Evolutionary conservation across 2,797 vertebrate genomes (phyloP), one percentile per base, ranked within the genome.

Genomic region (Otus scops): DNA sequence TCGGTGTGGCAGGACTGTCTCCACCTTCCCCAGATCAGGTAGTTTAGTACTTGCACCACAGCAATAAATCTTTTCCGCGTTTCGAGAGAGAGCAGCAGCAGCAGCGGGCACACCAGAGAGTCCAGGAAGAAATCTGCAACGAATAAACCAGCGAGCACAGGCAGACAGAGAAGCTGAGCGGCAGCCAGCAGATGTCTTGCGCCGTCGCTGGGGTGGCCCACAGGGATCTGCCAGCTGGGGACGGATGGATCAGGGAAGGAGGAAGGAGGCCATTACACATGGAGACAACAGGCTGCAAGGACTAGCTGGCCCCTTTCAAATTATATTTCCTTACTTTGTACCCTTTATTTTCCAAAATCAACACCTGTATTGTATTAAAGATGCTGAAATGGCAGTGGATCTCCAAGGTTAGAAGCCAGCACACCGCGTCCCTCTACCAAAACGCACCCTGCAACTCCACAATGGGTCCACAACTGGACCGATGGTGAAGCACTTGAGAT

Each of bases 11-110:
- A 45, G 53, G 53, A 30, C 56, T 27, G 56, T 69, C 59, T 57
- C 50, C 30, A 11, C 24, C 36, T 19, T 61, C 26, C 48, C 47
- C 1, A 0, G 2, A 4, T 26, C 36, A 2, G 32, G 23, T 4
- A 16, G n/a, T 38, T 71, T 24, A 11, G 17, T 30, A 30, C 89
- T 76, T 68, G 76, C 30, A 0, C 23, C 3, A 27, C 8, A 68
- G 75, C n/a, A 6, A 23, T 3, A 19, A 14, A 41, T 23, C n/a
- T 71, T n/a, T 56, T 59, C 50, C 13, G 1, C 0, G 0, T 21
- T 57, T 36, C 4, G 1, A 26, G 30, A 27, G 28, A 0, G 16
- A 3, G 17, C 48, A 22, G 61, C 1, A 22, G 61, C 1, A 53
- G 51, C 63, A 48, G 45, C 1, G 0, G 27, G 56, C 27, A 41